Evolutionary conservation across 2,797 vertebrate genomes (phyloP).

Genomic region (Silurus lanzhouensis): DNA sequence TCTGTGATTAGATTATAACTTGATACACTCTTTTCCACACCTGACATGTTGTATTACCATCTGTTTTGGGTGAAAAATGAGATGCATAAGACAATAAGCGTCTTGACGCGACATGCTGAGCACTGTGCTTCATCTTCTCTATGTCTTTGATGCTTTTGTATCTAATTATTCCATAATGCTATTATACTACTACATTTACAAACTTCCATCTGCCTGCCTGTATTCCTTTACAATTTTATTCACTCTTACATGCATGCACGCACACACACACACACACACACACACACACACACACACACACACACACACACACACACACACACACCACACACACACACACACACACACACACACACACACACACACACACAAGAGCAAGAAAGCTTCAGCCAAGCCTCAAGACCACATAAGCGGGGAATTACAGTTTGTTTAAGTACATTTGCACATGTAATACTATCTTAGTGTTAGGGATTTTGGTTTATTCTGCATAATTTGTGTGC

Average conservation of each 20-base stretch:
- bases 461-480: slow-evolving; percentile 41
- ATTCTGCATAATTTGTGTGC: slow-evolving; percentile 48
- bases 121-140: slow-evolving; percentile 25
- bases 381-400: slow-evolving; percentile 47
- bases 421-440: slow-evolving; percentile 54
- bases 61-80: slow-evolving; percentile 56
- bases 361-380: slow-evolving; percentile 24
- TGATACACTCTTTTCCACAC: slow-evolving; percentile 60
- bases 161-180: slow-evolving; percentile 5
- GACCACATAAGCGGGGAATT: slow-evolving; percentile 51
- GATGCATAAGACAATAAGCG: slow-evolving; percentile 43
- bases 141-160: neutral
- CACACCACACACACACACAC: slow-evolving; percentile 18
- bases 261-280: slow-evolving; percentile 47
- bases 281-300: slow-evolving; percentile 49
- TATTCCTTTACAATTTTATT: slow-evolving; percentile 15
- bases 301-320: slow-evolving; percentile 18
- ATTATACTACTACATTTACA: slow-evolving; percentile 20
- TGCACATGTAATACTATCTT: slow-evolving; percentile 53
- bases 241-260: slow-evolving; percentile 11
- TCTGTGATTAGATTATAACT: slow-evolving; percentile 72
- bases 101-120: slow-evolving; percentile 48
- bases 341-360: slow-evolving; percentile 48
- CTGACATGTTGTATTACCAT: slow-evolving; percentile 64
- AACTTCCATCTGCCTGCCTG: slow-evolving; percentile 7